A percentile compares a stretch with the other conserved stretches of the same genome.
phyloP scores from a whole-genome alignment of 2,113 vertebrate genomes.

The Anseranas semipalmata region DNA sequence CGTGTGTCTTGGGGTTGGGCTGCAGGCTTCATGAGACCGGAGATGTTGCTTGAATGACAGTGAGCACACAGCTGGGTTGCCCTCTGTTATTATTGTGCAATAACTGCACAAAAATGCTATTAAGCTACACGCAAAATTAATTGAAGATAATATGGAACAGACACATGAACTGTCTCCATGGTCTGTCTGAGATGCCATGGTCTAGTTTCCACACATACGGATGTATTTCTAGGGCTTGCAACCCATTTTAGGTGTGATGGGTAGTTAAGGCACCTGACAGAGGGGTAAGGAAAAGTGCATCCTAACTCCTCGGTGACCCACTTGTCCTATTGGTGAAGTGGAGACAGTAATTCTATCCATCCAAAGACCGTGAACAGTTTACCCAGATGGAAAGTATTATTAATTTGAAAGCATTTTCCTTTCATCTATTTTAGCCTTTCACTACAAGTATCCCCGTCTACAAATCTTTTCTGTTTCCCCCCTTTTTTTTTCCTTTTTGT shows the following conservation, averaged over 20 bases:
- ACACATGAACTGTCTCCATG: not conserved
- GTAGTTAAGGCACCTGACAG: not conserved
- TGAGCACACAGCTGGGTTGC: not conserved
- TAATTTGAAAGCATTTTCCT: not conserved
- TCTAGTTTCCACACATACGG: not conserved
- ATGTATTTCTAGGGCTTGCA: slow-evolving; percentile 12
- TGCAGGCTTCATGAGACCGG: not conserved
- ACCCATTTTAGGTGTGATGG: not conserved
- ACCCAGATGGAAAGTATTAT: not conserved
- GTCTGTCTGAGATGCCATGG: not conserved
- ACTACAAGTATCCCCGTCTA: not conserved
- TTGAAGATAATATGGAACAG: slow-evolving; percentile 27
- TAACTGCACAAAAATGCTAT: not conserved
- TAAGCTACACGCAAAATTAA: slow-evolving; percentile 28
- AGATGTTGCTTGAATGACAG: not conserved
- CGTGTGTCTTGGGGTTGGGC: accelerated
- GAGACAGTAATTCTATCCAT: not conserved
- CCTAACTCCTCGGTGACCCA: not conserved
- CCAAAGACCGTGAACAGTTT: not conserved
- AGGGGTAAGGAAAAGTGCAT: not conserved
- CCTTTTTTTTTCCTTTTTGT: not conserved
- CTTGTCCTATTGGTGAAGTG: not conserved
- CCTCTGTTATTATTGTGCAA: not conserved
- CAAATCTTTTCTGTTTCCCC: not conserved
- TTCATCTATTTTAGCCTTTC: not conserved